Evolutionary conservation across 2,113 vertebrate species (phyloP), one percentile per base, ranked within the genome.

Genomic region (Elachura formosa): DNA sequence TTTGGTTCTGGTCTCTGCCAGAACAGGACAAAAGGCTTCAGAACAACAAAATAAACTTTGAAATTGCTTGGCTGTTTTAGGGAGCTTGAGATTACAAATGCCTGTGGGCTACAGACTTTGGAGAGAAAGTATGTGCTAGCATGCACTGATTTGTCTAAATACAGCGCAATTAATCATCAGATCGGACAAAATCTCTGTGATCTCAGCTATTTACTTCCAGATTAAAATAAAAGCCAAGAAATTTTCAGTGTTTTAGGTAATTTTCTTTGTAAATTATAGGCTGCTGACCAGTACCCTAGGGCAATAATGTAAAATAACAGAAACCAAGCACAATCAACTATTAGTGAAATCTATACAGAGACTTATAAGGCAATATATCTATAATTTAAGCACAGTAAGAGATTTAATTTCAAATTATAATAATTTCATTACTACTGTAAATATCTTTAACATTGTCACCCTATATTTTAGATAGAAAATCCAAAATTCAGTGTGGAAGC

Each of bases 11-110:
- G 17, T 83, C 62, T 90, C 55, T 91, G 95, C 89, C 93, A 94
- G 87, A 89, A 94, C 66, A 89, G 87, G 83, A 89, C 87, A 94
- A 96, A 89, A 86, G 68, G 29, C 41, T 91, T 92, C 75, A 92
- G 73, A 89, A 89, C 40, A 93, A 78, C 45, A 96, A 95, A 94
- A 93, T 79, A 94, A 97, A 96, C 91, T 90, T 90, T 71, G 61
- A 89, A 91, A 90, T 58, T 61, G 58, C 79, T 97, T 94, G 66
- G 93, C 71, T 92, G 12, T 94, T 94, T 68, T 48, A 85, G 89
- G 58, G 72, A 96, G 46, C 49, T 90, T 69, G 73, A 96, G 83
- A 87, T 92, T 85, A 90, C 33, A 96, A 87, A 91, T 76, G 90
- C 85, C 91, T 93, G 68, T 31, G 81, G 83, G 93, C 71, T 79